phyloP scores from a whole-genome alignment of 2,113 vertebrate genomes.

The Stegostoma tigrinum region DNA sequence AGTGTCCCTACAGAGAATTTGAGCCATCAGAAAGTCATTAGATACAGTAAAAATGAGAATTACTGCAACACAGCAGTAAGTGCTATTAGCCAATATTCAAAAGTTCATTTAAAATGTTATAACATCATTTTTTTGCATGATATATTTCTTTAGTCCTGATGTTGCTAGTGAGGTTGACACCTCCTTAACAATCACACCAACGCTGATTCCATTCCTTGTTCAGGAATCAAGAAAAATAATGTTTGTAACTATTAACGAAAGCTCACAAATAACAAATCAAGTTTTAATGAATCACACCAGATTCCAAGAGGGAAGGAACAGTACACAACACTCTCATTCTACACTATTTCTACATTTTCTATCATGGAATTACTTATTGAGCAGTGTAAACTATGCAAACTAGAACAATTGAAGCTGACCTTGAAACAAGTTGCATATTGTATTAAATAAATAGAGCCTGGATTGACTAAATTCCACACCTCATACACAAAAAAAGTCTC shows the following conservation, averaged over 20 bases:
- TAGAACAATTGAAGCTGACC: neutral
- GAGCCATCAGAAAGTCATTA: constrained; percentile 79
- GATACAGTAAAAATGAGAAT: constrained; percentile 81
- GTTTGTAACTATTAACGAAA: neutral
- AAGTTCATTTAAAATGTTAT: constrained; percentile 64
- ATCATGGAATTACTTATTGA: neutral
- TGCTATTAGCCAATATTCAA: constrained; percentile 81
- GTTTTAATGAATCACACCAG: neutral
- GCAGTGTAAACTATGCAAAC: neutral
- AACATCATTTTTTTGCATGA: constrained; percentile 1
- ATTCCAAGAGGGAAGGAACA: neutral
- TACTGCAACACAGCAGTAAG: constrained; percentile 75
- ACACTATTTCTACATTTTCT: neutral
- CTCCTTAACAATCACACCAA: neutral
- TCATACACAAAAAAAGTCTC: neutral
- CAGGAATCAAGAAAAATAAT: neutral
- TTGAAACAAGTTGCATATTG: neutral
- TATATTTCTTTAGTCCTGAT: neutral
- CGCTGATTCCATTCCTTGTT: neutral
- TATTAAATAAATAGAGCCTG: neutral
- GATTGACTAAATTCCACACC: neutral
- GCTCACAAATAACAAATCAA: neutral
- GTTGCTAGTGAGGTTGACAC: neutral
- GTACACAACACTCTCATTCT: neutral
- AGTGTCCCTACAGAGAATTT: constrained; percentile 75